These are phyloP conservation scores for Stenichneumon culpator DNA, from an alignment of 2,888 invertebrate genomes.

Conservation along the genomic window DNA sequence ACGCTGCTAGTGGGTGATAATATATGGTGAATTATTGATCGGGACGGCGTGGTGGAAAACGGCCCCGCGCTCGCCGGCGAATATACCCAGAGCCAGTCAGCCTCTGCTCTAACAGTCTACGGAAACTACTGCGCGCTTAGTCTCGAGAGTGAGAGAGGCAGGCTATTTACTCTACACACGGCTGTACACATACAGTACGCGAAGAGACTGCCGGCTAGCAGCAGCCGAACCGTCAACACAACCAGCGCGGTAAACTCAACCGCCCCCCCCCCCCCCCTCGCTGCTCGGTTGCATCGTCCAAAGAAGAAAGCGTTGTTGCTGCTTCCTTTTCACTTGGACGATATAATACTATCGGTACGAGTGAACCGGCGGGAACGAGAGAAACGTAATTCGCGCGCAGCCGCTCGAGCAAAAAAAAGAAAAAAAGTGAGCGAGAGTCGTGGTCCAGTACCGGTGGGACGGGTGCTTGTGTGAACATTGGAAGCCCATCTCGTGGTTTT, in stretches of 20 bases:
- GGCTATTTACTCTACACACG: conserved; percentile 20
- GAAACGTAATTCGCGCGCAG: not conserved
- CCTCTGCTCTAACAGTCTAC: conserved; percentile 28
- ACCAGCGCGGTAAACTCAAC: conserved; percentile 9
- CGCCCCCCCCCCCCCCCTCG: not conserved
- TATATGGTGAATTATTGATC: conserved; percentile 83
- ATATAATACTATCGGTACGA: not conserved
- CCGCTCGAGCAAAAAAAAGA: not conserved
- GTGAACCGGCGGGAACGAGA: not conserved
- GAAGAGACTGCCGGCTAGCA: conserved; percentile 30
- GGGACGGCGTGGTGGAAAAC: conserved; percentile 79
- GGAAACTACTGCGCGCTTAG: conserved; percentile 33
- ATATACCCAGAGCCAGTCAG: not conserved
- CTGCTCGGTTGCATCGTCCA: not conserved
- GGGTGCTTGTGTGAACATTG: not conserved
- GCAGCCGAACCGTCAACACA: conserved; percentile 22
- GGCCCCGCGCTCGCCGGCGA: conserved; percentile 62
- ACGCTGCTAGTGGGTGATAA: conserved; percentile 69
- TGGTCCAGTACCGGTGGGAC: not conserved
- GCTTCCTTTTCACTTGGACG: conserved; percentile 4
- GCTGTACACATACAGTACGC: conserved; percentile 37
- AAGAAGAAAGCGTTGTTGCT: conserved; percentile 13
- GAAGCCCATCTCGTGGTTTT: not conserved
- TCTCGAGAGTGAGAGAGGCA: conserved; percentile 36
- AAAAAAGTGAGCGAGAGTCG: not conserved